Percentiles rank a stretch among this genome's conserved stretches.
These are phyloP conservation scores for Urocyon cinereoargenteus DNA, from an alignment of 2,797 vertebrate genomes.

Conservation along the genomic window DNA sequence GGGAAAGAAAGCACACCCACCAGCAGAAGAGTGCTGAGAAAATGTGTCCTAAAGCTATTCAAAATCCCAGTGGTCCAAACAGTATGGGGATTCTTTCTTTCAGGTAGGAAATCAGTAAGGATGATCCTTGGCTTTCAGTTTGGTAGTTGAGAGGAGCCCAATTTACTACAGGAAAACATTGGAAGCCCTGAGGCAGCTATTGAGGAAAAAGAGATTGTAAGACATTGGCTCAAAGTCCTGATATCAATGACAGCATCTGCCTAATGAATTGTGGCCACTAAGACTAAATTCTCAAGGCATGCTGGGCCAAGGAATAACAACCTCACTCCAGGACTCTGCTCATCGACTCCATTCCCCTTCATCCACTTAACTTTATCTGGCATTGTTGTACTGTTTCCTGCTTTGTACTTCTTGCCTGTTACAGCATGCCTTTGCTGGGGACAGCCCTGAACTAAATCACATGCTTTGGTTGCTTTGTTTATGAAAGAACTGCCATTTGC, in stretches of 20 bases:
- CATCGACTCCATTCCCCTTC: neutral
- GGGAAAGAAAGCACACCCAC: constrained; percentile 5
- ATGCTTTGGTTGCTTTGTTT: neutral
- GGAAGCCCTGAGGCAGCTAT: too few species aligned
- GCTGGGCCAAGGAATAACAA: neutral
- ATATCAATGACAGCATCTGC: neutral
- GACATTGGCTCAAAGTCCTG: neutral
- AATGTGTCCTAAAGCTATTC: neutral
- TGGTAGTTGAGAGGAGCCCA: neutral
- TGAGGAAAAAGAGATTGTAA: neutral
- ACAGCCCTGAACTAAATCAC: neutral
- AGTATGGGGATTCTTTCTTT: neutral
- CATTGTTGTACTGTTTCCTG: neutral
- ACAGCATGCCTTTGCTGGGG: neutral
- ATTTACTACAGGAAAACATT: neutral
- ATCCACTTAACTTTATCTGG: neutral
- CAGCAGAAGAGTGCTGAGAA: constrained; percentile 60
- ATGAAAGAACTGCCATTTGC: neutral
- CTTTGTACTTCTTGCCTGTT: neutral
- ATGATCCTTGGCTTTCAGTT: neutral
- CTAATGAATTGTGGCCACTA: neutral
- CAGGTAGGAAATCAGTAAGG: neutral
- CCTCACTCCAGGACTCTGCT: neutral
- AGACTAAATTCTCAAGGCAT: neutral
- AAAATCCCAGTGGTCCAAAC: neutral